Evolutionary conservation across 37 sponge, comb jelly and placozoan species (phyloP).

Genomic region (Hormiphora californensis): DNA sequence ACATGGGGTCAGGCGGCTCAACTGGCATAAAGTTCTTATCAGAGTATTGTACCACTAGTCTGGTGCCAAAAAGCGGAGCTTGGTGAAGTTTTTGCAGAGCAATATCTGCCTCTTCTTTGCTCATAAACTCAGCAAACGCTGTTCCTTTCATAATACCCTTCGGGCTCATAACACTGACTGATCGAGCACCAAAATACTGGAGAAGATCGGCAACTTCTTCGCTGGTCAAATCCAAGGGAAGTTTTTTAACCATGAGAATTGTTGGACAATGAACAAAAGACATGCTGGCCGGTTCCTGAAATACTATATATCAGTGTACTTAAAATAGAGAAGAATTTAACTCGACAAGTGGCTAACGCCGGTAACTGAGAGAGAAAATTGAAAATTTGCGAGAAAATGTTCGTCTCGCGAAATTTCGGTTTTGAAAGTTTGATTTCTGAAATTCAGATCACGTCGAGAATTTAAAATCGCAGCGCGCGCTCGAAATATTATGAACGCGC

Average conservation of each 20-base stretch:
- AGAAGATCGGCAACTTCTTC: constrained; percentile 11
- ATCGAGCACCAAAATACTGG: constrained; percentile 35
- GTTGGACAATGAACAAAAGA: constrained; percentile 13
- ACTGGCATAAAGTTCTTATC: constrained; percentile 50
- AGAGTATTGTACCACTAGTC: constrained; percentile 78
- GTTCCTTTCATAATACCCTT: constrained; percentile 24
- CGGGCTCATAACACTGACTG: constrained; percentile 44
- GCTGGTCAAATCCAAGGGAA: neutral
- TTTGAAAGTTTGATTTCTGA: too few relatives aligned
- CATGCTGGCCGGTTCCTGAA: neutral
- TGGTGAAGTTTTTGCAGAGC: constrained; percentile 87
- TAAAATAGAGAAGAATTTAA: too few relatives aligned
- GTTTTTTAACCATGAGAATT: neutral
- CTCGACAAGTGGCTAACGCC: too few relatives aligned
- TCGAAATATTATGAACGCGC: too few relatives aligned
- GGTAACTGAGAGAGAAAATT: too few relatives aligned
- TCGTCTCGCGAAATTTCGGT: too few relatives aligned
- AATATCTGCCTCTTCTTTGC: constrained; percentile 23
- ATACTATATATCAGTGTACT: too few relatives aligned
- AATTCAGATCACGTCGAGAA: too few relatives aligned
- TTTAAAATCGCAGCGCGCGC: too few relatives aligned
- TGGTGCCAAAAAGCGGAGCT: constrained; percentile 73
- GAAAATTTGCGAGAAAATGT: too few relatives aligned
- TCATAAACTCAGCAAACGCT: constrained; percentile 30
- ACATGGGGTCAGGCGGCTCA: neutral